Conservation (phyloP, 2,888 invertebrate genomes). For the Lingula anatina region DNA sequence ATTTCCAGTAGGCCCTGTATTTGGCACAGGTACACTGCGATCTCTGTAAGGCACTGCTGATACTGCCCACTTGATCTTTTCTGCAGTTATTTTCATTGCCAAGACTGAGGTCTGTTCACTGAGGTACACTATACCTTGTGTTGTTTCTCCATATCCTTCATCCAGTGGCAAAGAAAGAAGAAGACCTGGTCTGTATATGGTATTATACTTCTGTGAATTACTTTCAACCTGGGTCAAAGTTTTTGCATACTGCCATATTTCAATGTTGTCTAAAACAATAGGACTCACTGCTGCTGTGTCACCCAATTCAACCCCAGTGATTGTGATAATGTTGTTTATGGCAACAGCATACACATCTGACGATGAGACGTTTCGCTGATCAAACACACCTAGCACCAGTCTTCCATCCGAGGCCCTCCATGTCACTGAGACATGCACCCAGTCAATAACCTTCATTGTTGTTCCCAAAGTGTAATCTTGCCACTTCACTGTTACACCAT, state of each 20-base stretch:
- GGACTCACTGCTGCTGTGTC: too few species aligned
- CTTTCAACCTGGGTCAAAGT: constrained; percentile 10
- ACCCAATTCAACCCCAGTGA: not conserved
- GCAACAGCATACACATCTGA: not conserved
- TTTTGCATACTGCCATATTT: constrained; percentile 18
- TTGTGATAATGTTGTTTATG: not conserved
- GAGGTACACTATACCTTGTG: constrained; percentile 9
- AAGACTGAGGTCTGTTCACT: not conserved
- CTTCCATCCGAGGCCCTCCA: constrained; percentile 8
- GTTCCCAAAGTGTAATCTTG: too few species aligned
- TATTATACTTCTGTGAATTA: constrained; percentile 14
- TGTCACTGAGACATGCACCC: constrained; percentile 11
- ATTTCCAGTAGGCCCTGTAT: not conserved
- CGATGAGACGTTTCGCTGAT: too few species aligned
- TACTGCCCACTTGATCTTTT: not conserved
- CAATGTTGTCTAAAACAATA: constrained; percentile 12
- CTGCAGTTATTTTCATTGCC: not conserved
- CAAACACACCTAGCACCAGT: constrained; percentile 4
- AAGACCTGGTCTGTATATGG: constrained; percentile 9
- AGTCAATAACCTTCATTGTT: constrained; percentile 1
- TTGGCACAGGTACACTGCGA: not conserved
- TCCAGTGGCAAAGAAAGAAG: constrained; percentile 16
- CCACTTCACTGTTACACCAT: too few species aligned
- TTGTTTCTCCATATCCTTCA: constrained; percentile 18
- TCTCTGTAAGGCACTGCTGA: not conserved